Evolutionary conservation across 2,113 vertebrate genomes (phyloP), one percentile per base, ranked within the genome.

Genomic region (Delphinapterus leucas): DNA sequence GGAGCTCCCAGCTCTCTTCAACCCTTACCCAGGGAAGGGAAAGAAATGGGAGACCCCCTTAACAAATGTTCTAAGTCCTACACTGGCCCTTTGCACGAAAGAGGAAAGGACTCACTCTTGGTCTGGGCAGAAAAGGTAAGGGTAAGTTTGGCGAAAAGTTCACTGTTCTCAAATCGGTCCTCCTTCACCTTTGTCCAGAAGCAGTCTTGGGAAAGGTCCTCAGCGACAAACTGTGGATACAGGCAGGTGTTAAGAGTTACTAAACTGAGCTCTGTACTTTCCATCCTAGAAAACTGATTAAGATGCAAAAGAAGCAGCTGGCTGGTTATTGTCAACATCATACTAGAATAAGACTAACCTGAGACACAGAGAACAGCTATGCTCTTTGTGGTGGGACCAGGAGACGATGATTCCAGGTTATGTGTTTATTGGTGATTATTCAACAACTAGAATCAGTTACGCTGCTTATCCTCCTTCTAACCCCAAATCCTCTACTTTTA

Each of bases 71-170:
- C 61, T 25, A 90, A 84, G 36, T 41, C 68, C 71, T 58, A 65
- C 4, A 23, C 14, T 47, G 38, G 23, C 26, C 41, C 55, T 68
- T 58, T 81, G 68, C 84, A 87, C 28, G 63, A 74, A 95, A 77
- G 36, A 93, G 21, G 58, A 71, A 88, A 77, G 77, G 41, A 99
- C 99, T 99, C 96, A 99, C 99, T 97, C 97, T 99, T 99, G 86
- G 98, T 98, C 98, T 99, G 99, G 9, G 99, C 98, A 95, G 99
- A 99, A 98, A 99, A 99, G 90, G 99, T 65, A 93, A 99, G 94
- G 14, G 99, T 99, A 86, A 99, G 99, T 98, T 99, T 99, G 98
- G 99, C 99, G 86, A 99, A 99, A 88, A 99, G 99, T 83, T 99
- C 99, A 25, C 98, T 99, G 98, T 98, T 99, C 98, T 99, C 99